phyloP scores from a whole-genome alignment of 37 sponge, comb jelly and placozoan genomes.

The Eunapius fragilis region DNA sequence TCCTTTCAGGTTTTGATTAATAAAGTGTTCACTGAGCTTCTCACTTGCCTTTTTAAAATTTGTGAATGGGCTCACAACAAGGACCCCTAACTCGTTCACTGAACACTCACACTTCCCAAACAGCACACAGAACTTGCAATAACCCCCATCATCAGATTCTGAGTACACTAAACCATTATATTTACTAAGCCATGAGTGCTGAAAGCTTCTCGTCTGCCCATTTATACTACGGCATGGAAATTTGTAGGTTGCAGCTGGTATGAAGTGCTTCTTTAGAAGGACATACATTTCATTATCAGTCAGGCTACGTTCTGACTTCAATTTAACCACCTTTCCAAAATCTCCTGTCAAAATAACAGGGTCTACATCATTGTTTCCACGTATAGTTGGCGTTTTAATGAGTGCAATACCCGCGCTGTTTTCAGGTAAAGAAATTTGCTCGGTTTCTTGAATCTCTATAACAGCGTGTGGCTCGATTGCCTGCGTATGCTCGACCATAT shows the following conservation, averaged over 20 bases:
- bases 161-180: slow-evolving; percentile 30
- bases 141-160: slow-evolving; percentile 54
- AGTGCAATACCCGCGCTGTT: no score
- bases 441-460: no score
- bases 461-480: no score
- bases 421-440: no score
- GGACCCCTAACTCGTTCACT: slow-evolving; percentile 28
- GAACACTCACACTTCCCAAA: slow-evolving; percentile 27
- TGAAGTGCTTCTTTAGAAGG: slow-evolving; percentile 26
- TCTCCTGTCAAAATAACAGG: slow-evolving; percentile 31
- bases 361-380: neutral
- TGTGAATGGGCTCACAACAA: slow-evolving; percentile 46
- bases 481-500: no score
- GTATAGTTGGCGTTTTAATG: no score
- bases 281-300: slow-evolving; percentile 44
- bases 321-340: slow-evolving; percentile 45
- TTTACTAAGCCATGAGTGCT: slow-evolving; percentile 35
- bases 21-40: slow-evolving; percentile 48
- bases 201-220: slow-evolving; percentile 19
- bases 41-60: slow-evolving; percentile 62
- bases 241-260: slow-evolving; percentile 28
- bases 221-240: slow-evolving; percentile 38
- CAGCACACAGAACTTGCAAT: slow-evolving; percentile 67
- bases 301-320: slow-evolving; percentile 35
- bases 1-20: neutral